These are phyloP conservation scores for Trachelus troglodyta DNA, from an alignment of 2,888 invertebrate genomes.

Conservation along the genomic window DNA sequence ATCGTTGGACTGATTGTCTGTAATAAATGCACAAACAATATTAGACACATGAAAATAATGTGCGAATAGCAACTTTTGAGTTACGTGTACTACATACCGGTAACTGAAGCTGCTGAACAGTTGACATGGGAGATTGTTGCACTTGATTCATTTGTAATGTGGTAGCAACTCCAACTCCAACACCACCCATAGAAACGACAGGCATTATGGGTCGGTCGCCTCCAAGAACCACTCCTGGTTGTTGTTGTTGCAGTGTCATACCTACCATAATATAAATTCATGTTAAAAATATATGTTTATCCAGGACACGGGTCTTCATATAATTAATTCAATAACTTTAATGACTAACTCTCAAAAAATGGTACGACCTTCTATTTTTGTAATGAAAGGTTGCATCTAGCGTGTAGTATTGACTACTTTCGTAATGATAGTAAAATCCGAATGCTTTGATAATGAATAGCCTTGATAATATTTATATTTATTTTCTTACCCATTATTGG, in stretches of 20 bases:
- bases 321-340: neutral
- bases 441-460: neutral
- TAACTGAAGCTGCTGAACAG: slow-evolving; percentile 51
- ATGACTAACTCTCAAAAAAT: neutral
- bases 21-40: slow-evolving; percentile 11
- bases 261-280: slow-evolving; percentile 55
- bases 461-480: neutral
- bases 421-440: neutral
- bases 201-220: slow-evolving; percentile 73
- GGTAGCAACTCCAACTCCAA: slow-evolving; percentile 55
- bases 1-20: slow-evolving; percentile 55
- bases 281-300: neutral
- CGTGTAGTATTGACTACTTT: neutral
- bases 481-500: slow-evolving; percentile 69
- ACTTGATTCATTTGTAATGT: slow-evolving; percentile 58
- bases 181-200: slow-evolving; percentile 72
- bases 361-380: neutral
- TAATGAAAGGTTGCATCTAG: neutral
- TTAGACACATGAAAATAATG: neutral
- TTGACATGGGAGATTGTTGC: slow-evolving; percentile 49
- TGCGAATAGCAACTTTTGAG: neutral
- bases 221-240: slow-evolving; percentile 55
- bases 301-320: neutral
- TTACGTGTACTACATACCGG: slow-evolving; percentile 36
- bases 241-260: slow-evolving; percentile 71